phyloP scores from a whole-genome alignment of 2,797 vertebrate genomes.

The Carapus acus region DNA sequence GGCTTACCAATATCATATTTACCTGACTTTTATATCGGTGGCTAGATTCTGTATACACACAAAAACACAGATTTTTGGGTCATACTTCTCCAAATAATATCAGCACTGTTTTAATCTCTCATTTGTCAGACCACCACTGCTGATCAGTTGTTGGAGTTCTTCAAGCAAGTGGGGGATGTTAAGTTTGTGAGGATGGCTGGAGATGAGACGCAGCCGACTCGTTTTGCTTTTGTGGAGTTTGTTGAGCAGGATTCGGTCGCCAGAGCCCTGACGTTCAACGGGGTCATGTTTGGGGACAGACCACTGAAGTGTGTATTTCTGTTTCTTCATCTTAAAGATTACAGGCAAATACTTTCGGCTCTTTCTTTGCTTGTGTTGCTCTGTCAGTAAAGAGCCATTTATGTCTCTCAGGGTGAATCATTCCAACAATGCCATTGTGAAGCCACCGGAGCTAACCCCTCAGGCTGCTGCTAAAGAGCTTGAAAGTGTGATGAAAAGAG shows the following conservation, averaged over 20 bases:
- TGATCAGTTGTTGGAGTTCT: conserved; percentile 95
- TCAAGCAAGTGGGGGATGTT: conserved; percentile 96
- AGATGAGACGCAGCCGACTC: conserved; percentile 94
- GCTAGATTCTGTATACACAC: no score
- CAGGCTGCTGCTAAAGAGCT: conserved; percentile 97
- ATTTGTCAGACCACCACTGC: conserved; percentile 85
- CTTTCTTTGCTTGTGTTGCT: no score
- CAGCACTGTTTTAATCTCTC: not conserved
- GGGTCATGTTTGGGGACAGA: conserved; percentile 97
- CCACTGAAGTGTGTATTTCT: conserved; percentile 85
- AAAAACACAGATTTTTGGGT: no score
- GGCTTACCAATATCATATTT: no score
- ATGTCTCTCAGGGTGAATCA: conserved; percentile 87
- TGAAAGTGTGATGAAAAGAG: conserved; percentile 96
- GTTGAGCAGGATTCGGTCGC: conserved; percentile 91
- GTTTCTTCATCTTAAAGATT: no score
- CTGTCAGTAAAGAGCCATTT: not conserved
- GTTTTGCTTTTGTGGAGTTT: conserved; percentile 98
- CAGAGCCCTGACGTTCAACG: conserved; percentile 93
- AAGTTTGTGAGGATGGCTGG: conserved; percentile 99
- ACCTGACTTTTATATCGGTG: no score
- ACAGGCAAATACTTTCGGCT: not conserved
- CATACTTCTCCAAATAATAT: no score
- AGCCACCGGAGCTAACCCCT: conserved; percentile 93
- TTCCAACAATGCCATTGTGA: conserved; percentile 98